phyloP scores from a whole-genome alignment of 2,797 vertebrate genomes.

The Etheostoma perlongum region DNA sequence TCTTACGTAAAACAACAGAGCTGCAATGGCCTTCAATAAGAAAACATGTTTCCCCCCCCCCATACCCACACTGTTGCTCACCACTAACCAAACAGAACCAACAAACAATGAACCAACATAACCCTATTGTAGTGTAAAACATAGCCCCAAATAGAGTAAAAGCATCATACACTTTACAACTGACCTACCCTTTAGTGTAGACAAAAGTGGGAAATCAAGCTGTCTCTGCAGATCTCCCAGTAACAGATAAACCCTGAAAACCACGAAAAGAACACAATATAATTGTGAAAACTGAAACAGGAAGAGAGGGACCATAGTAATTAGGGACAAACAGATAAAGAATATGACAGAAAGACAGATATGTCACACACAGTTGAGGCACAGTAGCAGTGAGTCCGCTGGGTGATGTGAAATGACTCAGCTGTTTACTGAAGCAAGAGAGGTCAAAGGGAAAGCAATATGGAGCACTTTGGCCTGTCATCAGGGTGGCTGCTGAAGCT shows the following conservation, averaged over 20 bases:
- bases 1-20: slow-evolving; percentile 1
- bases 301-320: neutral
- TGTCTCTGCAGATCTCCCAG: neutral
- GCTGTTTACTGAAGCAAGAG: slow-evolving; percentile 70
- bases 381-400: slow-evolving; percentile 25
- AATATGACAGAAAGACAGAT: neutral
- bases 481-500: slow-evolving; percentile 61
- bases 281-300: neutral
- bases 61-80: slow-evolving; percentile 7
- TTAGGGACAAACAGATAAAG: neutral
- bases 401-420: slow-evolving; percentile 60
- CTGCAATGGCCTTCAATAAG: neutral
- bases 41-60: neutral
- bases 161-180: neutral
- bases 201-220: slow-evolving; percentile 3
- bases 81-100: slow-evolving; percentile 1
- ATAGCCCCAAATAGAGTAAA: neutral
- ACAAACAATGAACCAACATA: neutral
- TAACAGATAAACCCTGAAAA: neutral
- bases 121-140: neutral
- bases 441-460: slow-evolving; percentile 58
- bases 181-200: neutral
- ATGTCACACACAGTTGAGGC: slow-evolving; percentile 23
- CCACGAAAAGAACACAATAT: neutral
- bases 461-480: slow-evolving; percentile 70